These are phyloP conservation scores for Cotesia vestalis DNA, from an alignment of 1,140 invertebrate species.

Conservation along the genomic window DNA sequence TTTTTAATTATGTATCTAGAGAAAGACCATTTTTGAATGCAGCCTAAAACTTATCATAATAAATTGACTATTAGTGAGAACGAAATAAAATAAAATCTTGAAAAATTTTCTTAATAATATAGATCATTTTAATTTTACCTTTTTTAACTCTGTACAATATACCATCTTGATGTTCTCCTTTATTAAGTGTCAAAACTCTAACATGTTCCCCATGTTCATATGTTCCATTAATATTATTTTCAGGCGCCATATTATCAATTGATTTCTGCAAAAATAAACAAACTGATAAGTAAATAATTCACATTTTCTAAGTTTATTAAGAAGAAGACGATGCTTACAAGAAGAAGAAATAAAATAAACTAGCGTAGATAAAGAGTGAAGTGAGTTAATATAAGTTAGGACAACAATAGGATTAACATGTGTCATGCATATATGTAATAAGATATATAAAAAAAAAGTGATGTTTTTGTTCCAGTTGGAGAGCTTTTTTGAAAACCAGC, in stretches of 20 bases:
- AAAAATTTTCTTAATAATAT: too few relatives aligned
- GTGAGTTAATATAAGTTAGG: constrained; percentile 62
- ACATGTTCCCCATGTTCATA: constrained; percentile 59
- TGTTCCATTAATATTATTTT: constrained; percentile 30
- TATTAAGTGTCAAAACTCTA: constrained; percentile 76
- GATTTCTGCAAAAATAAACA: constrained; percentile 42
- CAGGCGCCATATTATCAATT: constrained; percentile 47
- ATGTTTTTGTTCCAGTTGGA: constrained; percentile 52
- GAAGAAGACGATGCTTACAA: constrained; percentile 45
- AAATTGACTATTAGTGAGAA: too few relatives aligned
- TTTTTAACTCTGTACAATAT: constrained; percentile 74
- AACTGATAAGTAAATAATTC: too few relatives aligned
- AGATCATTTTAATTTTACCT: constrained; percentile 57
- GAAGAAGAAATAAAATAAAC: constrained; percentile 48
- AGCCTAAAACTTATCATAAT: too few relatives aligned
- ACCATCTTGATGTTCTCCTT: constrained; percentile 78
- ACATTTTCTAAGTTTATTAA: constrained; percentile 11
- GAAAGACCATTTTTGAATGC: too few relatives aligned
- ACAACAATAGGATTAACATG: constrained; percentile 54
- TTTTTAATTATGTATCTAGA: too few relatives aligned
- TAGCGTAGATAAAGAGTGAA: constrained; percentile 40
- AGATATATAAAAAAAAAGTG: constrained; percentile 34
- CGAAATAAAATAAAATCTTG: too few relatives aligned
- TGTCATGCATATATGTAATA: constrained; percentile 56
- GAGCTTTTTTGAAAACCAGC: constrained; percentile 56